These are phyloP conservation scores for Microchirus variegatus DNA, from an alignment of 2,797 vertebrate species.

Conservation along the genomic window DNA sequence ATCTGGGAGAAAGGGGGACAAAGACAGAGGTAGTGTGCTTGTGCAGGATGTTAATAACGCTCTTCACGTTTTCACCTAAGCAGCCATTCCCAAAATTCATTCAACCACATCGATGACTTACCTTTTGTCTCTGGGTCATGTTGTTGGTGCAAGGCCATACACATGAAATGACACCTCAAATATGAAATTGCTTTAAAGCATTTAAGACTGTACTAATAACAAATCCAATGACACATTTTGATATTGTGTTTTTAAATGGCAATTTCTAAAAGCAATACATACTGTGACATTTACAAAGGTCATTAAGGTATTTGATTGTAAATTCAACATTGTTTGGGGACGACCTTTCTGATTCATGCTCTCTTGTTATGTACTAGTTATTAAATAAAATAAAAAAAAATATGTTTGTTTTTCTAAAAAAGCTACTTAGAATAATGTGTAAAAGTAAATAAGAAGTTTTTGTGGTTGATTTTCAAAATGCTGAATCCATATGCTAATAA, in stretches of 20 bases:
- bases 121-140: conserved; percentile 29
- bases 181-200: background rate
- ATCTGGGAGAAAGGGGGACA: conserved; percentile 9
- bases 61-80: conserved; percentile 24
- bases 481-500: background rate
- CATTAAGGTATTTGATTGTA: background rate
- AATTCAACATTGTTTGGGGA: background rate
- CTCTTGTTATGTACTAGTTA: background rate
- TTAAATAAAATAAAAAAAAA: too few species aligned
- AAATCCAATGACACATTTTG: background rate
- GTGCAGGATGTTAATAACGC: conserved; percentile 17
- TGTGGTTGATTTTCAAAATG: background rate
- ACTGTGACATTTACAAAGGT: too few species aligned
- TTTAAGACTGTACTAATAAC: background rate
- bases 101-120: conserved; percentile 34
- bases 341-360: background rate
- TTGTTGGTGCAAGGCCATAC: background rate
- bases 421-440: too few species aligned
- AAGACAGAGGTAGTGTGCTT: conserved; percentile 9
- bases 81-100: conserved; percentile 11
- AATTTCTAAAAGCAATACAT: too few species aligned
- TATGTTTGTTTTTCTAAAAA: background rate
- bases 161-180: background rate
- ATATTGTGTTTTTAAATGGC: too few species aligned
- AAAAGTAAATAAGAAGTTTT: background rate